Conservation (phyloP, 2,888 invertebrate species). For the Ligdia adustata region DNA sequence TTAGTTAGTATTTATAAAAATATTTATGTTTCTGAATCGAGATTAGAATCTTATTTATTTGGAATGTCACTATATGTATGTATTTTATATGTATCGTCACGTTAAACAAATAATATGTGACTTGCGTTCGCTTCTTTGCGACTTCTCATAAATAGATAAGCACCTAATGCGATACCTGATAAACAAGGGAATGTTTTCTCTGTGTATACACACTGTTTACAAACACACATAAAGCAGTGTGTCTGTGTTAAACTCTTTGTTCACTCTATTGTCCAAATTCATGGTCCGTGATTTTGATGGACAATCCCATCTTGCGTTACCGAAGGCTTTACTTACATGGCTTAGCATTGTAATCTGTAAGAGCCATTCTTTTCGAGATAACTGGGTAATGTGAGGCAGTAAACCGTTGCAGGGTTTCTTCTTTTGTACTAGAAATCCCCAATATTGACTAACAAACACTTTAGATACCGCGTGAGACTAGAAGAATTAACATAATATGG, state of each 20-base stretch:
- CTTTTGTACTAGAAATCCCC: too few relatives aligned
- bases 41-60: too few relatives aligned
- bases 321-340: conserved; percentile 21
- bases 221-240: conserved; percentile 15
- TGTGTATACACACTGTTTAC: conserved; percentile 11
- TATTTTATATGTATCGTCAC: too few relatives aligned
- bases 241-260: conserved; percentile 21
- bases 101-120: not conserved
- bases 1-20: too few relatives aligned
- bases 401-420: too few relatives aligned
- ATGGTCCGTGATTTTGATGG: conserved; percentile 27
- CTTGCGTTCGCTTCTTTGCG: conserved; percentile 1
- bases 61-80: too few relatives aligned
- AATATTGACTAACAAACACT: too few relatives aligned
- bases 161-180: conserved; percentile 15
- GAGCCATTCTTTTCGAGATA: conserved; percentile 8
- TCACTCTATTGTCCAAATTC: conserved; percentile 26
- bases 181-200: conserved; percentile 22
- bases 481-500: too few relatives aligned
- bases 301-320: conserved; percentile 26
- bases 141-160: conserved; percentile 8
- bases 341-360: conserved; percentile 14
- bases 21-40: too few relatives aligned
- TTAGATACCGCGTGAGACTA: too few relatives aligned
- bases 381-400: conserved; percentile 6